Evolutionary conservation across 2,888 invertebrate genomes (phyloP), one percentile per base, ranked within the genome.

Genomic region (Drosophila macrospina): DNA sequence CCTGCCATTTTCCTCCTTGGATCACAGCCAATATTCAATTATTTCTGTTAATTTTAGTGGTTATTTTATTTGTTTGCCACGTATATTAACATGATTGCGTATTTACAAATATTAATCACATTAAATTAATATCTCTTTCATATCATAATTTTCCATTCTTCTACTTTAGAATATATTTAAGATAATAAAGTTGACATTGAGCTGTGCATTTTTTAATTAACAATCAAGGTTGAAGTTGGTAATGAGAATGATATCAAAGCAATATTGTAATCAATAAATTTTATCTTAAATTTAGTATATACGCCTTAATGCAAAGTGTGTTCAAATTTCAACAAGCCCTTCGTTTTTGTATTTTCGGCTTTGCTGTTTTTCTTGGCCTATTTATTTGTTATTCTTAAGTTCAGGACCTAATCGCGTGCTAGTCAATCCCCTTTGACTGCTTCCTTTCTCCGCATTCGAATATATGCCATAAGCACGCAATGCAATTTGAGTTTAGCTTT

Each of bases 371-470:
- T 69, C 45, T 50, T 69, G 13, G 52, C 56, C 57, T 69, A 65
- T 86, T 83, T 69, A 65, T 86, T 83, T 80, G 80, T 65, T 83
- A 83, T 80, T 69, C 73, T 59, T 65, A 55, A 51, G 57, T 60
- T 57, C 68, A 62, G 59, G 78, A 47, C 37, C 59, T 39, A 59
- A 74, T 86, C 80, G 80, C 80, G 80, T 81, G 80, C 63, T 24
- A 45, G 34, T 28, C 7, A 32, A 32, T 32, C 26, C 28, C 13
- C 41, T 34, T 13, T n/a, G 20, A 8, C 26, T 61, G 34, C 37
- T 36, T n/a, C 36, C 41, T 6, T 10, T 16, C 15, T 7, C 4
- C n/a, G 13, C 10, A 26, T 26, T 26, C 6, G 11, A 15, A 44
- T 56, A 37, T 52, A 45, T 34, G 32, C 62, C 74, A 66, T 65